A percentile compares a stretch with the other conserved stretches of the same genome.
Evolutionary conservation across 2,888 invertebrate species (phyloP).

Genomic region (Serripes groenlandicus): DNA sequence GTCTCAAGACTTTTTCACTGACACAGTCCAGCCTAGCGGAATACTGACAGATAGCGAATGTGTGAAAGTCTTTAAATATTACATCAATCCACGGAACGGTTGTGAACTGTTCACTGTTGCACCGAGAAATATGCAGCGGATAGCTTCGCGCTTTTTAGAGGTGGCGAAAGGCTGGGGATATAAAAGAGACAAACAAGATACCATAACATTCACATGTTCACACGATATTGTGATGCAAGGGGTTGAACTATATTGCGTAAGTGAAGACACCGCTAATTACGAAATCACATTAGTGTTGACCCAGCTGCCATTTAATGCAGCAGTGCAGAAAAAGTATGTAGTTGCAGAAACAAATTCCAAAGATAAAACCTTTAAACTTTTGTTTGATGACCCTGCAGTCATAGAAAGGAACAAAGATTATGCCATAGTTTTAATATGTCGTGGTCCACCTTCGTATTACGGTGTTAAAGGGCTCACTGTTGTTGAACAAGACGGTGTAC

Average conservation of each 20-base stretch:
- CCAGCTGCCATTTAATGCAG: constrained; percentile 26
- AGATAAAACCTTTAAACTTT: constrained; percentile 46
- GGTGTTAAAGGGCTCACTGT: constrained; percentile 33
- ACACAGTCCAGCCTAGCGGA: constrained; percentile 56
- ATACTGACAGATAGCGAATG: constrained; percentile 56
- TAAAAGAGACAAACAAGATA: constrained; percentile 55
- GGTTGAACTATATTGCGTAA: constrained; percentile 45
- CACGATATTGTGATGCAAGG: constrained; percentile 53
- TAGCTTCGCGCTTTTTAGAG: constrained; percentile 40
- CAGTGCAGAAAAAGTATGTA: constrained; percentile 8
- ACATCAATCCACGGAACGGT: constrained; percentile 21
- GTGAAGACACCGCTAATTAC: constrained; percentile 36
- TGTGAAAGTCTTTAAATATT: constrained; percentile 82
- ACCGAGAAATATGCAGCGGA: constrained; percentile 28
- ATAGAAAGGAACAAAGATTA: constrained; percentile 37
- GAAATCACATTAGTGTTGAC: constrained; percentile 25
- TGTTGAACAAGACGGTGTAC: constrained; percentile 27
- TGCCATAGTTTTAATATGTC: constrained; percentile 26
- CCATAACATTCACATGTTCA: constrained; percentile 41
- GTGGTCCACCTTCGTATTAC: constrained; percentile 52
- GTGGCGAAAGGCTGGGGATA: constrained; percentile 54
- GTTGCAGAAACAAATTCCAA: constrained; percentile 43
- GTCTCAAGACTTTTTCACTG: constrained; percentile 53
- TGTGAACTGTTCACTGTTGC: constrained; percentile 25
- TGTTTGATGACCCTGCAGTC: constrained; percentile 34